Evolutionary conservation across 2,888 invertebrate species (phyloP).

Genomic region (Tortrix viridana): DNA sequence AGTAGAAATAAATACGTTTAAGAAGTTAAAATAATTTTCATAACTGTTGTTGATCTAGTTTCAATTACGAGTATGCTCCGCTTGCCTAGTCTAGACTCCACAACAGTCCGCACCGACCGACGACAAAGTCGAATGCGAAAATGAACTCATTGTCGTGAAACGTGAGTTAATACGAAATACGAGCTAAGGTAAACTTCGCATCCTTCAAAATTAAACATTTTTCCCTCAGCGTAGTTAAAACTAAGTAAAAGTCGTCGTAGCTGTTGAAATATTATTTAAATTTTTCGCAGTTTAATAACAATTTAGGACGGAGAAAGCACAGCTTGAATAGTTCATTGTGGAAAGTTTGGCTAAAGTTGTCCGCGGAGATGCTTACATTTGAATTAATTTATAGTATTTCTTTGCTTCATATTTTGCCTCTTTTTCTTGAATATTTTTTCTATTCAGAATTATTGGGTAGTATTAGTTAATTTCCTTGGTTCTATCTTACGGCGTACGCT

Average conservation of each 20-base stretch:
- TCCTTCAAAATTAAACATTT: not conserved
- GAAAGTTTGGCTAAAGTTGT: conserved; percentile 31
- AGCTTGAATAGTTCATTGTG: conserved; percentile 38
- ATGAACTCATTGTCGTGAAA: not conserved
- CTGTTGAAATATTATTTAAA: conserved; percentile 35
- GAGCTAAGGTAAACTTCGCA: not conserved
- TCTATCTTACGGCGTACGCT: no score
- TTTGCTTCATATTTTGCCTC: conserved; percentile 9
- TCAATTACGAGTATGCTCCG: no score
- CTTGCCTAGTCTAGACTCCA: no score
- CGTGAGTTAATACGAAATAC: no score
- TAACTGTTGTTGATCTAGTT: no score
- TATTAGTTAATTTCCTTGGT: no score
- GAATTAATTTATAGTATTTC: conserved; percentile 33
- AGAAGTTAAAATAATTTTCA: no score
- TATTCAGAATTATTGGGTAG: not conserved
- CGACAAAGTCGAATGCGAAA: not conserved
- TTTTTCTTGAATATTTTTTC: conserved; percentile 9
- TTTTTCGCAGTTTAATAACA: conserved; percentile 36
- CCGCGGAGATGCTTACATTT: conserved; percentile 37
- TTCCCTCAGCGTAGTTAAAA: conserved; percentile 13
- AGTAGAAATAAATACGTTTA: no score
- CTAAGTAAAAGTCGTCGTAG: conserved; percentile 23
- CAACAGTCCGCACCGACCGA: no score
- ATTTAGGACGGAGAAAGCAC: conserved; percentile 36